phyloP scores from a whole-genome alignment of 2,113 vertebrate species.

The Rhombomys opimus region DNA sequence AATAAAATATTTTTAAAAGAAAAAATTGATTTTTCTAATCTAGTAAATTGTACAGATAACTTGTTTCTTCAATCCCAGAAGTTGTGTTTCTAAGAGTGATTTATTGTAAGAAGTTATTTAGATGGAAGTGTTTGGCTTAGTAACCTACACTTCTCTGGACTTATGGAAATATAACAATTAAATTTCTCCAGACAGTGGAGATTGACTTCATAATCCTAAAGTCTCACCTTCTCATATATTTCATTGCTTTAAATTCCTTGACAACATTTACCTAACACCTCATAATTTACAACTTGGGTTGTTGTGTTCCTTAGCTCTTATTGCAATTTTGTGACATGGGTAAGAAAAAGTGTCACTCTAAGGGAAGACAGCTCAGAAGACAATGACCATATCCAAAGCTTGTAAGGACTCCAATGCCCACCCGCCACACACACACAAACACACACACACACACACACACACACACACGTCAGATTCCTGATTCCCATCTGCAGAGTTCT shows the following conservation, averaged over 20 bases:
- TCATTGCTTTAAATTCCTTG: conserved; percentile 4
- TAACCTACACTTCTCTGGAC: background rate
- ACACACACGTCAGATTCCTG: background rate
- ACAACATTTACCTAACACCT: background rate
- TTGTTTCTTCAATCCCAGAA: conserved; percentile 13
- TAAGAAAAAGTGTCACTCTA: background rate
- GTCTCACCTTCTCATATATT: background rate
- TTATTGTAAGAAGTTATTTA: conserved; percentile 19
- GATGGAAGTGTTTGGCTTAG: background rate
- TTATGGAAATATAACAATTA: background rate
- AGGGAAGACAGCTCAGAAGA: background rate
- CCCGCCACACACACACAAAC: too few relatives aligned
- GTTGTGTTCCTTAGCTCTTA: background rate
- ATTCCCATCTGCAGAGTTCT: background rate
- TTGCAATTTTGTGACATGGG: background rate
- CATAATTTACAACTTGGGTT: background rate
- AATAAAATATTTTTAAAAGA: background rate
- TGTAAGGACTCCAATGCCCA: too few relatives aligned
- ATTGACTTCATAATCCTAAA: background rate
- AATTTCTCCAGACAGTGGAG: background rate
- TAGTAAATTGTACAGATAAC: background rate
- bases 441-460: too few relatives aligned
- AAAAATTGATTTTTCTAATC: background rate
- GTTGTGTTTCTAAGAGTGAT: background rate
- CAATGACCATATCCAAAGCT: background rate